Evolutionary conservation across 2,113 vertebrate genomes (phyloP).

Genomic region (Guaruba guarouba): DNA sequence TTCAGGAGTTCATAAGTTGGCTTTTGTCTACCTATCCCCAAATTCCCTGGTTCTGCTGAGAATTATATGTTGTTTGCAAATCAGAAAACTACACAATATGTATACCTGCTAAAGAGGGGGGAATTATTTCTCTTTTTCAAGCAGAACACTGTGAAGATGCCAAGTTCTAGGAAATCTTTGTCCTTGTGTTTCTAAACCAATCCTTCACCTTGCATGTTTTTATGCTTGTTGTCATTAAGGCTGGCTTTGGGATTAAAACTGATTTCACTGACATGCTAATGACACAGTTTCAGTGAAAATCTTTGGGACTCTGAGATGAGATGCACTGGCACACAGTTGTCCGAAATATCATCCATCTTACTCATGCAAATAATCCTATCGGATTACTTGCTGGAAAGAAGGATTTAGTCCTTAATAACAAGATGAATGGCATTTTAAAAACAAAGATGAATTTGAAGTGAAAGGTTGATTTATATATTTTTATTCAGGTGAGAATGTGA

Average conservation of each 20-base stretch:
- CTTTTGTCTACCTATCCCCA: background rate
- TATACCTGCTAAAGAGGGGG: background rate
- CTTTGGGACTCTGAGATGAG: background rate
- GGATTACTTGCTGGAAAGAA: background rate
- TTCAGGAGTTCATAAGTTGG: background rate
- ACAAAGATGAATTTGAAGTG: background rate
- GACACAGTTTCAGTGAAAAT: background rate
- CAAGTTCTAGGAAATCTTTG: background rate
- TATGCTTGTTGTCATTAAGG: background rate
- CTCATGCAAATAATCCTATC: conserved; percentile 18
- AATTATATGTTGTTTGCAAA: background rate
- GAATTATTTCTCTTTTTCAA: background rate
- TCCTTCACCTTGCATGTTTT: background rate
- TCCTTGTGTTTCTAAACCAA: background rate
- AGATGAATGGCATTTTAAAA: background rate
- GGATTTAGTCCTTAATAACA: conserved; percentile 1
- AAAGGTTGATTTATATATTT: conserved; percentile 7
- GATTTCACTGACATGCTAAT: background rate
- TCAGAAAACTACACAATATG: background rate
- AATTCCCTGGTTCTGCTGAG: background rate
- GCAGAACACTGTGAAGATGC: background rate
- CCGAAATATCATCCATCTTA: background rate
- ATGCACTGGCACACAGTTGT: background rate
- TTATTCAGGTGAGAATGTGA: background rate
- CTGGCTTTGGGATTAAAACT: background rate